Percentiles rank a stretch among this genome's conserved stretches.
Evolutionary conservation across 2,797 vertebrate species (phyloP).

Genomic region (Platyrinchus mystaceus): DNA sequence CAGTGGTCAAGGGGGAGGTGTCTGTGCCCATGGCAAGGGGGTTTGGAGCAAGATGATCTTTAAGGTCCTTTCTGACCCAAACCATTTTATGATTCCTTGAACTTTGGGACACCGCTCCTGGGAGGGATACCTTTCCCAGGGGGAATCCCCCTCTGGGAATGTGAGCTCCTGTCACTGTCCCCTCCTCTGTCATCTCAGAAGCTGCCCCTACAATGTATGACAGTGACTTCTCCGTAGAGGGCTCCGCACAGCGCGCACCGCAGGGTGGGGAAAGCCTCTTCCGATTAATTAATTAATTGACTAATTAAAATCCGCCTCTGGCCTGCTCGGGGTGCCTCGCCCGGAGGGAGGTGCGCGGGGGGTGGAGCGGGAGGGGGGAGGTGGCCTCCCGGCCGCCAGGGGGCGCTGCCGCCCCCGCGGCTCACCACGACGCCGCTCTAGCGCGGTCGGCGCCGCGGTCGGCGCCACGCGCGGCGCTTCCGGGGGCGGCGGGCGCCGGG

Average conservation of each 20-base stretch:
- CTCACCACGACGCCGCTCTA: rapidly evolving
- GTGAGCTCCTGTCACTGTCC: not conserved
- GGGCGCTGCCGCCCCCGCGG: rapidly evolving
- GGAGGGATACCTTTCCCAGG: rapidly evolving
- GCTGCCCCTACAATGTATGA: rapidly evolving
- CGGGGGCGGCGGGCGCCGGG: not conserved
- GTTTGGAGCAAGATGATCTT: not conserved
- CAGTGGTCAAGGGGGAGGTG: not conserved
- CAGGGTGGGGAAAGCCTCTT: rapidly evolving
- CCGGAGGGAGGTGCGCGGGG: not conserved
- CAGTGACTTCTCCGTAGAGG: rapidly evolving
- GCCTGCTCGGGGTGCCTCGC: rapidly evolving
- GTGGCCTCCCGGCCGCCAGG: not conserved
- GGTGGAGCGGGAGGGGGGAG: no score
- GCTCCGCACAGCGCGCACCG: not conserved
- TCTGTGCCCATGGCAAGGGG: not conserved
- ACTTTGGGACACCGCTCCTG: no score
- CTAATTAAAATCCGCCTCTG: not conserved
- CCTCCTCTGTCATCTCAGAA: not conserved
- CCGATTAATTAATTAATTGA: not conserved
- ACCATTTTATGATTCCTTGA: not conserved
- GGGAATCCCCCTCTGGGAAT: rapidly evolving
- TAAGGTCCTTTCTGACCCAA: not conserved
- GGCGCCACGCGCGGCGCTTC: not conserved
- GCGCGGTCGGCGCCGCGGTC: not conserved